Evolutionary conservation across 2,888 invertebrate genomes (phyloP).

Genomic region (Dynastes maya): DNA sequence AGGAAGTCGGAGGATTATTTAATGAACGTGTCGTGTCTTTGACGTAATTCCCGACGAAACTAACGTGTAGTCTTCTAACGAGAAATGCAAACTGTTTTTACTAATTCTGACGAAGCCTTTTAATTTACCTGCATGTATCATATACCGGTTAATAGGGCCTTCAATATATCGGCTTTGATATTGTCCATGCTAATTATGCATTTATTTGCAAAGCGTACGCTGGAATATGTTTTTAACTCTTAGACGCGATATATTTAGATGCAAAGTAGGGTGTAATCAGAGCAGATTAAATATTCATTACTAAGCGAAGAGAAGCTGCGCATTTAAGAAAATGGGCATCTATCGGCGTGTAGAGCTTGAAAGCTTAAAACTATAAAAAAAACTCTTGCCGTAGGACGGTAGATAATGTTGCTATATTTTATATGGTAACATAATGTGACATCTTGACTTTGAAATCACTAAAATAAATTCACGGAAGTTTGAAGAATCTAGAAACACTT

Average conservation of each 20-base stretch:
- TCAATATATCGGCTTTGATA: neutral
- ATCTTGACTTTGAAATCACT: too few species aligned
- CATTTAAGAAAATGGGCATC: neutral
- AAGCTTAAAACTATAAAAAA: conserved; percentile 1
- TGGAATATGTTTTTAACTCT: neutral
- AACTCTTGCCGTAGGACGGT: too few species aligned
- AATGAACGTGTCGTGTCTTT: conserved; percentile 20
- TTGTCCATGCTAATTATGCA: conserved; percentile 10
- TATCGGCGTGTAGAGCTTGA: too few species aligned
- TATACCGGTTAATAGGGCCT: neutral
- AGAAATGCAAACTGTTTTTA: neutral
- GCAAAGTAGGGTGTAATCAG: conserved; percentile 13
- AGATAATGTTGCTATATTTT: too few species aligned
- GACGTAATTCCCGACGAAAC: conserved; percentile 5
- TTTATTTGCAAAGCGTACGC: conserved; percentile 17
- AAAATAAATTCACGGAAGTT: too few species aligned
- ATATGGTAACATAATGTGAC: too few species aligned
- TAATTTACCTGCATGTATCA: conserved; percentile 10
- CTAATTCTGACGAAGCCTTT: conserved; percentile 12
- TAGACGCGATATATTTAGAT: conserved; percentile 13
- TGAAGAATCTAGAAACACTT: too few species aligned
- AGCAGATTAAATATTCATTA: conserved; percentile 23
- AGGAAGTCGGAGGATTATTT: conserved; percentile 27
- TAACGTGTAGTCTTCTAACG: neutral
- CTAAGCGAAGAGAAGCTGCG: neutral